Evolutionary conservation across 2,888 invertebrate genomes (phyloP), one percentile per base, ranked within the genome.

Genomic region (Lycophotia porphyrea): DNA sequence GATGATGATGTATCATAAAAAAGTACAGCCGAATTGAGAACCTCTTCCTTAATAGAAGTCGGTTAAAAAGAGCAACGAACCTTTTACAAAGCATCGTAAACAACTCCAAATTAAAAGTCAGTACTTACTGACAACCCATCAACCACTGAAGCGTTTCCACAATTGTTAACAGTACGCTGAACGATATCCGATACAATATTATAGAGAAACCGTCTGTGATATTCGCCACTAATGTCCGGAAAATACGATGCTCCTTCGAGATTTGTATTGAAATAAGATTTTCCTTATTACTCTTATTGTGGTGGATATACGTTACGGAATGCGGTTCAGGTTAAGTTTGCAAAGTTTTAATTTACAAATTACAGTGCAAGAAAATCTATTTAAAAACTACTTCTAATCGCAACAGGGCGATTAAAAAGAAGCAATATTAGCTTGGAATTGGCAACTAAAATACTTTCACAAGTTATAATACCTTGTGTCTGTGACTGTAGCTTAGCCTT

Each of bases 191-290:
- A 84, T 71, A 64, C 31, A 68, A 61, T 75, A 65, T 80, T 74
- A 66, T 34, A 74, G 74, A 42, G 39, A 63, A 69, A 39, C 34
- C 27, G 24, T 74, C 68, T 55, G 49, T 21, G 70, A 76, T 82
- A 79, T 73, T 66, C 15, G 34, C 60, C 18, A 68, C 52, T 83
- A 80, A 86, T 77, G 58, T 15, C 86, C 76, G 72, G 74, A 83
- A 86, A 83, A 84, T 80, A 63, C 64, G 60, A 76, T 60, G 44
- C 69, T 66, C 58, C 27, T 27, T 27, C 21, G 60, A 71, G 75
- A 83, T 82, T 71, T 52, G 52, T 77, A 74, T 58, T 61, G 67
- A 58, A 71, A 66, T 49, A 49, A 24, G 66, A 74, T 83, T 81
- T 84, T 64, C 68, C 76, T 76, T 64, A 55, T 75, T 4, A 75